phyloP scores from a whole-genome alignment of 2,888 invertebrate genomes.

The Dynastes tityus region DNA sequence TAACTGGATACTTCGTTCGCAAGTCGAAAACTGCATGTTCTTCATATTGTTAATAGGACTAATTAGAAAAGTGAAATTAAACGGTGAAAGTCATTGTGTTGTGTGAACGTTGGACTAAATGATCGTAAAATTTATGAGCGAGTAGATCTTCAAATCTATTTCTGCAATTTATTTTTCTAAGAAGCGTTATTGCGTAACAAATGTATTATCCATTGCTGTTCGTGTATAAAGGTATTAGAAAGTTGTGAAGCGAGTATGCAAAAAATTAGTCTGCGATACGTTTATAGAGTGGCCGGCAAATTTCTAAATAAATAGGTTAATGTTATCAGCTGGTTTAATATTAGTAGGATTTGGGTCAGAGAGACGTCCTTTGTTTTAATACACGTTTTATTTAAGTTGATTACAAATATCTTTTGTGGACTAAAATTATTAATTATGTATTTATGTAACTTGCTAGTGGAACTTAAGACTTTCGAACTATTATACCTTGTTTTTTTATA shows the following conservation, averaged over 20 bases:
- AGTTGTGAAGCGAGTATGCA: neutral
- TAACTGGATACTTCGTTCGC: conserved; percentile 18
- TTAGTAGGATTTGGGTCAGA: too few relatives aligned
- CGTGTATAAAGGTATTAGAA: neutral
- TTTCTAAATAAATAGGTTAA: too few relatives aligned
- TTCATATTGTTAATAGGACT: conserved; percentile 27
- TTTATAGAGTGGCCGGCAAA: too few relatives aligned
- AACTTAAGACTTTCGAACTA: too few relatives aligned
- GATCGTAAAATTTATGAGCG: conserved; percentile 2
- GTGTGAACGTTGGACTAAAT: neutral
- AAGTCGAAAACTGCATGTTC: neutral
- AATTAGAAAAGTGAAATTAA: conserved; percentile 39
- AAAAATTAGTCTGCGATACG: neutral
- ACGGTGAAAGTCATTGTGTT: conserved; percentile 28
- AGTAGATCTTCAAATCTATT: conserved; percentile 5
- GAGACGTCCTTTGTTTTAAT: too few relatives aligned
- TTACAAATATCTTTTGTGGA: too few relatives aligned
- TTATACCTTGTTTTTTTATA: too few relatives aligned
- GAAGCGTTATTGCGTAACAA: conserved; percentile 5
- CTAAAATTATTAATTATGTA: too few relatives aligned
- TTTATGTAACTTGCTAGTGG: too few relatives aligned
- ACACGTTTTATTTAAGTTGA: too few relatives aligned
- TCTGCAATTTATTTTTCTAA: conserved; percentile 18
- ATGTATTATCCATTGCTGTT: conserved; percentile 12
- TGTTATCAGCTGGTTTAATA: too few relatives aligned